Base-by-base conservation (phyloP, 1,140 invertebrate genomes). In the Pararge aegeria region DNA sequence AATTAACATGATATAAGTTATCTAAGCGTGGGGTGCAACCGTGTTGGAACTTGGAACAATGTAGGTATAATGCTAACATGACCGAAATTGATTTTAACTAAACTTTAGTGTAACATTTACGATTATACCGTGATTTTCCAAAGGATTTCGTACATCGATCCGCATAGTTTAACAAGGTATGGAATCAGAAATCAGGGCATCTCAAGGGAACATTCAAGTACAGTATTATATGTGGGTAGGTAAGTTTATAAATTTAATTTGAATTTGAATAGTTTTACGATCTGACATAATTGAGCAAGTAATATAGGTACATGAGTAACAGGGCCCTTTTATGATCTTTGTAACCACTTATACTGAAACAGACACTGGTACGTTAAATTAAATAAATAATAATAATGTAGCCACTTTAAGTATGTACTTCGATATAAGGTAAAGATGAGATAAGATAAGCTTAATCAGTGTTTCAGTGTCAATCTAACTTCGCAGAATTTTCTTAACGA, bases 201-300 rank as follows among this genome's bases (percentile, higher is more conserved):
- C 42, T 16, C 18, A 10, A 46, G 42, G 42, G 42, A 16, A 40
- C 5, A 40, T 34, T 34, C 13, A 12, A 16, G 3, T 46, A 46
- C 10, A 55, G 40, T 21, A 30, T 52, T 18, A 34, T 29, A 15
- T 30, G 13, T 20, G 16, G 16, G 40, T 29, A n/a, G 1, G 12
- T 37, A 59, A 59, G 15, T 52, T 58, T 44, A 19, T 38, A 51
- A 58, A 51, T 20, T n/a, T 53, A 59, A 52, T 59, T 53, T 34
- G 46, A 59, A 59, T 59, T 52, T 46, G 27, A 44, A 53, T 53
- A 4, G 20, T 10, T 42, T 15, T 5, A 1, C n/a, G 7, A 15
- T 29, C 0, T 29, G 4, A 4, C 7, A 42, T 42, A 16, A 42
- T 42, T 18, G 4, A 42, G 12, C 13, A 13, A 13, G 34, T 38